Base-by-base conservation (phyloP, 1,140 invertebrate species). In the Tetramorium simillimum region DNA sequence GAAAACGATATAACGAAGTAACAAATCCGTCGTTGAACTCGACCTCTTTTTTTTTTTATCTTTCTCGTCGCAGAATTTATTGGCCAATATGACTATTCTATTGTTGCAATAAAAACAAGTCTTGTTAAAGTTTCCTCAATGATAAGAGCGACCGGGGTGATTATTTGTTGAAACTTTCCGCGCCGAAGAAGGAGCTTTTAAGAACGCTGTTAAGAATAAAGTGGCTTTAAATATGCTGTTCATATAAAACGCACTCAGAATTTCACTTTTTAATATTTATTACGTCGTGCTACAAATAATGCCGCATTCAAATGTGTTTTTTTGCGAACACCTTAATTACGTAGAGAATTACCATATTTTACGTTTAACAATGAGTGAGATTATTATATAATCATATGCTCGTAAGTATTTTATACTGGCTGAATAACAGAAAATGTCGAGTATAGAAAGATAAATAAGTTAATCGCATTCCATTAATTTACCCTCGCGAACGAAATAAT, bases 161-260 rank as follows among this genome's bases (percentile, higher is more conserved):
- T 77, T 43, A 76, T 60, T 40, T 40, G 53, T 76, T 28, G 2
- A 77, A 77, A n/a, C 40, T 63, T 33, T 46, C 18, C 6, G n/a
- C 10, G 0, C 5, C 21, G 6, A n/a, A 2, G 21, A 40, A 73
- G 16, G 12, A 76, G 14, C 33, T 76, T 43, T 60, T 24, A 14
- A 9, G 18, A 53, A 67, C 12, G 28, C 18, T 18, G 14, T 12
- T 49, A 60, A 28, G 28, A 77, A 65, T 67, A 4, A 14, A 80
- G 37, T 37, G 16, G 3, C 37, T 51, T 40, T 60, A 62, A 60
- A 46, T 77, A 62, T 1, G 2, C 1, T n/a, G 1, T 24, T 62
- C 18, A 9, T 6, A 10, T 16, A 49, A 63, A 63, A 77, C 60
- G 18, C 24, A 12, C 0, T 10, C 9, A 5, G 1, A 73, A 37